phyloP scores from a whole-genome alignment of 1,140 invertebrate genomes.

The Lasaia peninsularis region DNA sequence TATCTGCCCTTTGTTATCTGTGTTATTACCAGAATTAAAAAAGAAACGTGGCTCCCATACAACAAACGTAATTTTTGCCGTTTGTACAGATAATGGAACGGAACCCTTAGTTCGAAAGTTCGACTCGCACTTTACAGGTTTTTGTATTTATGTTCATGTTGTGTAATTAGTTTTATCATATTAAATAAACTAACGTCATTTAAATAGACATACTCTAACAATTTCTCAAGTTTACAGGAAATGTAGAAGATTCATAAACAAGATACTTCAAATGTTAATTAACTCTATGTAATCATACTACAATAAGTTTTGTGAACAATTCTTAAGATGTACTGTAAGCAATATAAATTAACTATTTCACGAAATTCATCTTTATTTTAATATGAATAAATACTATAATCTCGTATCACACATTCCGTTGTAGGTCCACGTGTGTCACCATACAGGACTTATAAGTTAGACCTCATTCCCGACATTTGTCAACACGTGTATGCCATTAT shows the following conservation, averaged over 20 bases:
- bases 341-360: background rate
- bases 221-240: background rate
- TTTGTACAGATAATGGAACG: no score
- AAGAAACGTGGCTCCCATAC: no score
- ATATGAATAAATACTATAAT: background rate
- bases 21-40: no score
- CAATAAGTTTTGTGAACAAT: background rate
- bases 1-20: no score
- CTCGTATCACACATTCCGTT: background rate
- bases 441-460: background rate
- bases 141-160: no score
- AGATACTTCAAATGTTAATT: constrained; percentile 3
- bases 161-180: no score
- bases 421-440: background rate
- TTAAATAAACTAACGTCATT: no score
- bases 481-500: background rate
- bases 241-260: background rate
- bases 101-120: no score
- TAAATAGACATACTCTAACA: background rate
- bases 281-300: background rate
- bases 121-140: no score
- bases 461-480: background rate
- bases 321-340: background rate
- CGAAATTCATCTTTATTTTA: background rate
- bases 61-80: no score